Evolutionary conservation across 2,797 vertebrate species (phyloP), one percentile per base, ranked within the genome.

Genomic region (Melopsittacus undulatus): DNA sequence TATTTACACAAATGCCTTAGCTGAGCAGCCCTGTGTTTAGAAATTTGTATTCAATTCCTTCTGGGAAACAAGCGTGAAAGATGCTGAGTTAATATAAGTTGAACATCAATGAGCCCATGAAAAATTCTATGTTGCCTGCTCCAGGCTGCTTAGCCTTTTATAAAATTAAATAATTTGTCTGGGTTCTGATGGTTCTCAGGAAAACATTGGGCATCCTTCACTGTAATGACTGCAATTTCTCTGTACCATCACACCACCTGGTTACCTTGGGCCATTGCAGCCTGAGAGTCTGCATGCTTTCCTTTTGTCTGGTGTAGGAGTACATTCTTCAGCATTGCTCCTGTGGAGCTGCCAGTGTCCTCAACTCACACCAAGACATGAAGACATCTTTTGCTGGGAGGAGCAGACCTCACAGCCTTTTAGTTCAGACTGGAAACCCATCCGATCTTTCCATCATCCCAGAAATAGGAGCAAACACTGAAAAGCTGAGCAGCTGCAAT

Each of bases 401-500:
- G 57, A 98, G 94, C 86, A 98, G 98, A 54, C 97, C 97, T 57
- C 96, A 97, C 73, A 98, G 97, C 90, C 84, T 98, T 70, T 96
- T 97, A 61, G 97, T 98, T 48, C 98, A 97, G 88, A 98, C 97
- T 77, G 97, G 98, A 74, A 98, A 98, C 22, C n/a, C 98, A 64
- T 98, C 98, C 36, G 98, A 99, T 97, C 98, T 99, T 93, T 98
- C 98, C 87, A 98, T 98, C 92, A 98, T 99, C 95, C 98, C 98
- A 13, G 98, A 99, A 98, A 97, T 97, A 95, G 97, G 97, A 63
- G 96, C 29, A 1, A 98, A 96, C 34, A 92, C 91, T 1, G 96
- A 97, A 74, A 94, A 91, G 85, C 89, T 97, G 75, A 87, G 69
- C 61, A 73, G 56, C 57, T 96, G 80, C 83, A 97, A 83, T 83